These are phyloP conservation scores for Sylvilagus floridanus DNA, from an alignment of 2,797 vertebrate species.

Conservation along the genomic window DNA sequence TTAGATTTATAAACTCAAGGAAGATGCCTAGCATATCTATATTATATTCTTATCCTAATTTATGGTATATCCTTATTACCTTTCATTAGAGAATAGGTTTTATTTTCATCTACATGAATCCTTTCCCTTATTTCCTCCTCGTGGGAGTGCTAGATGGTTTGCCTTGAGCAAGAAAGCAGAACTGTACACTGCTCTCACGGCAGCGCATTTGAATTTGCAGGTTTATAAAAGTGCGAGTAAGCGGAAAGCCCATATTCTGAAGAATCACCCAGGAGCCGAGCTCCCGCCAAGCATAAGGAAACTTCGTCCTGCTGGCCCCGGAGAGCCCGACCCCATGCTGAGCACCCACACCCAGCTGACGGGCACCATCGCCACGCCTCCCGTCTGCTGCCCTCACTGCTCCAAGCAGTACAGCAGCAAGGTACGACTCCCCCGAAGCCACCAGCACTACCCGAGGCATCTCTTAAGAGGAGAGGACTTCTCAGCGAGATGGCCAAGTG, in stretches of 20 bases:
- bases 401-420: slow-evolving; percentile 99
- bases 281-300: slow-evolving; percentile 98
- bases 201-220: slow-evolving; percentile 84
- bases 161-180: slow-evolving; percentile 16
- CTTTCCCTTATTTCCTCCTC: slow-evolving; percentile 4
- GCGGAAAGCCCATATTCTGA: slow-evolving; percentile 98
- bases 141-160: neutral
- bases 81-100: neutral
- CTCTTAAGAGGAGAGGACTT: neutral
- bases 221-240: slow-evolving; percentile 99
- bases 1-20: neutral
- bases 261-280: slow-evolving; percentile 98
- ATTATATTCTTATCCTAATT: slow-evolving; percentile 36
- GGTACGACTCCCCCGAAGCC: slow-evolving; percentile 83
- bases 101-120: neutral
- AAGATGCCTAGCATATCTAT: slow-evolving; percentile 2
- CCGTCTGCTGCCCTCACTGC: slow-evolving; percentile 98
- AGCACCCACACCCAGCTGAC: slow-evolving; percentile 99
- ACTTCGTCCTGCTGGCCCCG: slow-evolving; percentile 95
- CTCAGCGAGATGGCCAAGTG: neutral
- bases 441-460: rapidly evolving
- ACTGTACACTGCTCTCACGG: neutral
- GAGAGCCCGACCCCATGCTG: slow-evolving; percentile 98
- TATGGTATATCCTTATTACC: neutral
- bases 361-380: slow-evolving; percentile 96